Evolutionary conservation across 2,113 vertebrate genomes (phyloP).

Genomic region (Halcyon senegalensis): DNA sequence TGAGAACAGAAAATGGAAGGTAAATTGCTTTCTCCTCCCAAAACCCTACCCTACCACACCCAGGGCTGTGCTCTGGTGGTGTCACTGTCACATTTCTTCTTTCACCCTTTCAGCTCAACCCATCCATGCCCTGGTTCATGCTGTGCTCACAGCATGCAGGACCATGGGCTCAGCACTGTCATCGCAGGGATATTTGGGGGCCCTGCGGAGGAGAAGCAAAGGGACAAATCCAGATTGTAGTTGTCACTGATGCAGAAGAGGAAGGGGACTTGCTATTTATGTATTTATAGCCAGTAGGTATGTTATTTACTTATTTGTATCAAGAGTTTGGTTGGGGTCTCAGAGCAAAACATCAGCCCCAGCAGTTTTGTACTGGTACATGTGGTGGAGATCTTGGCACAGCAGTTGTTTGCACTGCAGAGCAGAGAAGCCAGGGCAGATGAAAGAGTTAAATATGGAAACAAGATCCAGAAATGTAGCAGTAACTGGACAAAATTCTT

Average conservation of each 20-base stretch:
- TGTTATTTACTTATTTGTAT: not conserved
- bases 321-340: not conserved
- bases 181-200: not conserved
- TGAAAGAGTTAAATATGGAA: slow-evolving; percentile 54
- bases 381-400: not conserved
- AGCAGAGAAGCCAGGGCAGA: not conserved
- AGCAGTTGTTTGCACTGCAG: not conserved
- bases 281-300: not conserved
- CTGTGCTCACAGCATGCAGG: not conserved
- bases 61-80: not conserved
- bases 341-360: fast-evolving
- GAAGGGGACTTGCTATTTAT: not conserved
- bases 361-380: not conserved
- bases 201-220: not conserved
- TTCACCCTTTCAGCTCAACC: not conserved
- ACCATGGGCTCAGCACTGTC: not conserved
- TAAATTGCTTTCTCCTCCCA: not conserved
- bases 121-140: fast-evolving
- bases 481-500: slow-evolving; percentile 25
- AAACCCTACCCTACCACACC: not conserved
- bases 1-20: not conserved
- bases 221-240: not conserved
- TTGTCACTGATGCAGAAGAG: not conserved
- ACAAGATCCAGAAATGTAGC: slow-evolving; percentile 44
- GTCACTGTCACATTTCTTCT: not conserved